Evolutionary conservation across 2,797 vertebrate genomes (phyloP), one percentile per base, ranked within the genome.

Genomic region (Muraenolepis orangiensis): DNA sequence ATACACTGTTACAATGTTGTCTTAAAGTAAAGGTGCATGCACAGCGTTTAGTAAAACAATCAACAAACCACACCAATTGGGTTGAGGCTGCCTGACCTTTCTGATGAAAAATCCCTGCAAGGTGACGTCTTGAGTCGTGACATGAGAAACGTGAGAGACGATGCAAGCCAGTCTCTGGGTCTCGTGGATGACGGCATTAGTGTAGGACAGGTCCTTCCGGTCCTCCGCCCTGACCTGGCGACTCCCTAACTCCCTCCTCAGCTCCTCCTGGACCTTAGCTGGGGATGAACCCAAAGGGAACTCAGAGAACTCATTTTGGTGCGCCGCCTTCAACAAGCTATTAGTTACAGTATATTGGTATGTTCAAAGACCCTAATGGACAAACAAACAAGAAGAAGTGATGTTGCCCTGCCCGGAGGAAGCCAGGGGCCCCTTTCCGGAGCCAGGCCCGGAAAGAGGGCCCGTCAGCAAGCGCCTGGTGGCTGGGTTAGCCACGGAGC

Each of bases 251-350:
- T 64, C 57, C 10, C 57, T 64, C 5, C n/a, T 26, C 57, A 64
- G 57, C 57, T 64, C 57, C 57, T 64, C n/a, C n/a, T 64, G n/a
- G 57, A 64, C 57, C 57, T 64, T n/a, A 13, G 57, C 57, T 64
- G 23, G 23, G 57, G 57, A 26, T 26, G 57, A 3, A 12, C 10
- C 8, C 8, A 64, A 64, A 64, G 23, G 23, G 23, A 64, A 64
- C 23, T 23, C 51, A 57, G 0, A 57, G 51, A 23, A 4, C 6
- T n/a, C 5, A 1, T 57, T 57, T 57, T 23, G 51, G n/a, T 23
- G 51, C 51, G n/a, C 51, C 7, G 51, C 23, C 6, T 57, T 23
- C 51, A 51, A 42, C 12, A n/a, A 51, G 16, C 16, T 51, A 51
- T 51, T 51, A 51, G 42, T 40, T 13, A 40, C 38, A 51, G 42